Percentiles rank a stretch among this genome's conserved stretches.
Evolutionary conservation across 1,140 invertebrate genomes (phyloP).

Genomic region (Saccostrea echinata): DNA sequence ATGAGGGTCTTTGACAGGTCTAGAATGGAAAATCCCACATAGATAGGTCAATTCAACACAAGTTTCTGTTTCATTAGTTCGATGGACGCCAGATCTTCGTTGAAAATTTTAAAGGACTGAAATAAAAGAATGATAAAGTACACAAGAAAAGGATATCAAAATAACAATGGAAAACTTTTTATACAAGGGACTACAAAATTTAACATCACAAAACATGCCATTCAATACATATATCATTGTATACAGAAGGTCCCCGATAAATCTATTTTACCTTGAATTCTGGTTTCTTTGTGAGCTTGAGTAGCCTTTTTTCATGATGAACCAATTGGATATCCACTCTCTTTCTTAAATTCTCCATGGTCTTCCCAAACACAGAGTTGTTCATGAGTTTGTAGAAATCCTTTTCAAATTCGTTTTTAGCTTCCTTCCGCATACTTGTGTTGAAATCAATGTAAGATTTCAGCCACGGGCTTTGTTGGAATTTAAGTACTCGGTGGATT

Average conservation of each 20-base stretch:
- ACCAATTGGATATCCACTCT: conserved; percentile 70
- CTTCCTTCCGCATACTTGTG: conserved; percentile 68
- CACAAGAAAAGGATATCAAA: no score
- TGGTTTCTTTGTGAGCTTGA: conserved; percentile 70
- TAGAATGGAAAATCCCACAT: conserved; percentile 65
- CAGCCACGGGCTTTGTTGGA: conserved; percentile 56
- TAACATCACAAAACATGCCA: no score
- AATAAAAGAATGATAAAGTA: no score
- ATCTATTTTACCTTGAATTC: conserved; percentile 63
- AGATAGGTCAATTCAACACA: conserved; percentile 65
- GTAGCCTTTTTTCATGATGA: not conserved
- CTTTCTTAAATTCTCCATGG: no score
- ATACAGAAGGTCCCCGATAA: no score
- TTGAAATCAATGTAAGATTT: conserved; percentile 57
- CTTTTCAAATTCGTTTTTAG: no score
- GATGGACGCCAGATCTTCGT: conserved; percentile 59
- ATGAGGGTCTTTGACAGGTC: conserved; percentile 68
- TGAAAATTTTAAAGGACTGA: conserved; percentile 72
- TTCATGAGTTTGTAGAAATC: conserved; percentile 80
- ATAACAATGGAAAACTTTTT: no score
- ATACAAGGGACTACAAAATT: no score
- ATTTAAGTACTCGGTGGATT: conserved; percentile 48
- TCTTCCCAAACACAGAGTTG: conserved; percentile 80
- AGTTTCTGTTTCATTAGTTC: conserved; percentile 51
- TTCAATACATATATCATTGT: no score